Conservation (phyloP, 92 coral and sea anemone species). For the Paragorgia papillata region DNA sequence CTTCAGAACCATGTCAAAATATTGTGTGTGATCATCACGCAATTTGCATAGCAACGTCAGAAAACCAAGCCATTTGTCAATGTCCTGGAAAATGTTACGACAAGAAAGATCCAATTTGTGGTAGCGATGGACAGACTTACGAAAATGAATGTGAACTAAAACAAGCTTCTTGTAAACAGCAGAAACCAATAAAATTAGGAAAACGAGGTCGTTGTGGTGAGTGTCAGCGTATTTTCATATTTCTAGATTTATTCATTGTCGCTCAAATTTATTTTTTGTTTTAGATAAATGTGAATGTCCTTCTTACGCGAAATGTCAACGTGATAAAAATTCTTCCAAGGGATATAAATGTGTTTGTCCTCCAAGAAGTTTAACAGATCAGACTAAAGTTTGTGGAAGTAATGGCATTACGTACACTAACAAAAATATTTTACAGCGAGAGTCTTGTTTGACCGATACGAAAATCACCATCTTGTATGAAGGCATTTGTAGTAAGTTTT, state of each 20-base stretch:
- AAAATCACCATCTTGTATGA: constrained; percentile 52
- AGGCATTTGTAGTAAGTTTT: constrained; percentile 35
- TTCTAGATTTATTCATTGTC: not conserved
- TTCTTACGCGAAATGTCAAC: constrained; percentile 36
- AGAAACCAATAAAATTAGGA: constrained; percentile 18
- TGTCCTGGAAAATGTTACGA: constrained; percentile 73
- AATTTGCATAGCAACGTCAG: constrained; percentile 64
- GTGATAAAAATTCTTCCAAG: constrained; percentile 4
- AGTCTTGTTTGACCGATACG: constrained; percentile 57
- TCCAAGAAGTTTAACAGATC: not conserved
- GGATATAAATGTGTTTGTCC: constrained; percentile 41
- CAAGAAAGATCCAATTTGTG: constrained; percentile 68
- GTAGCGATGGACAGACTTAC: constrained; percentile 63
- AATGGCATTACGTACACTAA: constrained; percentile 20
- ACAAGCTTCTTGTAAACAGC: constrained; percentile 64
- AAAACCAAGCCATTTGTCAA: constrained; percentile 67
- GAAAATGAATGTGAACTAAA: constrained; percentile 53
- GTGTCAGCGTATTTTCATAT: not conserved
- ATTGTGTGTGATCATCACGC: constrained; percentile 64
- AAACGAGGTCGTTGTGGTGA: constrained; percentile 8
- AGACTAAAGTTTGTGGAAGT: constrained; percentile 21
- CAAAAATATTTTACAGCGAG: constrained; percentile 22
- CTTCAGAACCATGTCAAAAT: constrained; percentile 70
- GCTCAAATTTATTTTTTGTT: not conserved
- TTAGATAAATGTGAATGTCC: constrained; percentile 29